Evolutionary conservation across 2,888 invertebrate species (phyloP), one percentile per base, ranked within the genome.

Genomic region (Eubasilissa splendida): DNA sequence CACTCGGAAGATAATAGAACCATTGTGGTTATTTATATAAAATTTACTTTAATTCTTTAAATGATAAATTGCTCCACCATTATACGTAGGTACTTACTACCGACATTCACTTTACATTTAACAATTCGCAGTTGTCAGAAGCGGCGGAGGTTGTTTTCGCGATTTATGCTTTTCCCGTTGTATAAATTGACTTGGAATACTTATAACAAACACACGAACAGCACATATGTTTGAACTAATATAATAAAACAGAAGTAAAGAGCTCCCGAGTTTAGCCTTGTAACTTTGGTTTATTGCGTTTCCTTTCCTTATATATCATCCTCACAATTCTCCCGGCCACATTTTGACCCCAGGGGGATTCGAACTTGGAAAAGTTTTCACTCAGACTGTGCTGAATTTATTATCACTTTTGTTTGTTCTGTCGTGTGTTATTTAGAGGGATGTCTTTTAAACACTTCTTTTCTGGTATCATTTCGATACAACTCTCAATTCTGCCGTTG

Each of bases 311-410:
- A 68, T 68, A 68, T 68, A 42, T 68, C 68, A 68, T 71, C 63
- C 63, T 11, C 63, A 22, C 63, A 12, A 14, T 12, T 22, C 74
- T 52, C 63, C 52, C 76, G 42, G 59, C 76, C 76, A 50, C 53
- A 50, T 52, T 56, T 50, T 66, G 76, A 76, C 76, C 76, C 52
- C 65, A 33, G 66, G 76, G 66, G 76, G 50, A 66, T 66, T 66
- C 33, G 42, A 70, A 70, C 53, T 76, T 56, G 53, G 31, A 42
- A 33, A 76, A 76, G 65, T 76, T 76, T 76, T 53, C 56, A 66
- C 76, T 66, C 42, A 66, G 33, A 65, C 63, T 52, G 31, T 31
- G 63, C 22, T n/a, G 66, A 76, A 76, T 76, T 63, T 63, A 76
- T 76, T 76, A 63, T 66, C 66, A 76, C 54, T 76, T 76, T 54